Evolutionary conservation across 1,140 invertebrate species (phyloP), one percentile per base, ranked within the genome.

Genomic region (Penaeus indicus): DNA sequence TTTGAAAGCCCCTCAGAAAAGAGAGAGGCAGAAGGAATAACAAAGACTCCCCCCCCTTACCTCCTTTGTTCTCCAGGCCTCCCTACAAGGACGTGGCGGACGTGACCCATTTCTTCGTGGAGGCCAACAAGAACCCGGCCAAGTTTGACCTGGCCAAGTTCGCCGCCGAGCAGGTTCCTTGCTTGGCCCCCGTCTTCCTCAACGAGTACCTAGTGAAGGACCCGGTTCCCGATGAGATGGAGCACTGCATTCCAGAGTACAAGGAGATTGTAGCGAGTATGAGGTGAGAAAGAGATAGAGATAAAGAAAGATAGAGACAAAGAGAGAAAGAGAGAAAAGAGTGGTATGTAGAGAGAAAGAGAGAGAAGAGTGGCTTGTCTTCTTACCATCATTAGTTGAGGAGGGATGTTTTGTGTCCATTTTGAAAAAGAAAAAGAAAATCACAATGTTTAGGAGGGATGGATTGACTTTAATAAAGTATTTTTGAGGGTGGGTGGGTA

Each of bases 51-150:
- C 21, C n/a, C 27, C 75, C 2, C 27, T 86, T 77, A 7, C 79
- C 60, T 47, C 81, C 89, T 91, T 72, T 89, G 92, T 91, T 90
- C 91, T 91, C 80, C 91, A 84, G 92, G 63, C 92, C 91, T 83
- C 69, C 90, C 42, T 88, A 81, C 77, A 84, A 80, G 64, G 87
- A 88, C 63, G 91, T 92, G 18, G 90, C 92, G 19, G 92, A 92
- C 91, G 94, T 94, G 16, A 94, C 94, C 4, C 94, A 95, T 90
- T 94, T 94, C 78, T 94, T 95, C 75, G 91, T 95, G 3, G 94
- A 95, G 82, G 72, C 93, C 13, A 93, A 93, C 89, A 94, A 94
- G 92, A 87, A 93, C 3, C 92, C 92, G 8, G 93, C 93, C 27
- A 92, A 93, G 90, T 92, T 94, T 18, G 94, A 95, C 61, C 92